A percentile compares a stretch with the other conserved stretches of the same genome.
Conservation (phyloP, 2,113 vertebrate genomes). For the Nanorana parkeri region DNA sequence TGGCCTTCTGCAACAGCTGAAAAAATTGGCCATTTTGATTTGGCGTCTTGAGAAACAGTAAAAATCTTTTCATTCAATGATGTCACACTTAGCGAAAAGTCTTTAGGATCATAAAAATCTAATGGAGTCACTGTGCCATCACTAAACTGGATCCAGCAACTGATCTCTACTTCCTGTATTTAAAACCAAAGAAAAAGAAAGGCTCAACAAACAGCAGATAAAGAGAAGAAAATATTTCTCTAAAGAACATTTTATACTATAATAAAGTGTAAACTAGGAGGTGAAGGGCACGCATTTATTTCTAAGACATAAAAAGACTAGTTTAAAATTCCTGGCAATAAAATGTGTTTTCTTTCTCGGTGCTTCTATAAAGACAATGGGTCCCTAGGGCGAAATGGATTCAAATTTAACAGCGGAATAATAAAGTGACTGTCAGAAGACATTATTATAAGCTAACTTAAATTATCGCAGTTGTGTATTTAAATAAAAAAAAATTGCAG, state of each 20-base stretch:
- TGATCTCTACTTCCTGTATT: slow-evolving; percentile 85
- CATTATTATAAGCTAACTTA: slow-evolving; percentile 60
- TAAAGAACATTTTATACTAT: slow-evolving; percentile 21
- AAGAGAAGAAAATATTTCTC: not conserved
- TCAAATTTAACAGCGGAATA: slow-evolving; percentile 56
- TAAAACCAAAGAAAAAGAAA: slow-evolving; percentile 11
- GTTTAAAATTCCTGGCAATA: slow-evolving; percentile 52
- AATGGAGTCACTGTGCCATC: slow-evolving; percentile 88
- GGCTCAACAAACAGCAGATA: not conserved
- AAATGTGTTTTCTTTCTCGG: slow-evolving; percentile 60
- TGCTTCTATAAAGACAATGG: slow-evolving; percentile 60
- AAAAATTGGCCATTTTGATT: slow-evolving; percentile 73
- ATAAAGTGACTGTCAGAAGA: slow-evolving; percentile 64
- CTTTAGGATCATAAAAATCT: slow-evolving; percentile 85
- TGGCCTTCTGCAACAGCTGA: slow-evolving; percentile 85
- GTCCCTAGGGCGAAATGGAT: slow-evolving; percentile 57
- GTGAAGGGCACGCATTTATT: slow-evolving; percentile 56
- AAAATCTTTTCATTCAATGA: slow-evolving; percentile 88
- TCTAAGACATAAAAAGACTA: slow-evolving; percentile 35
- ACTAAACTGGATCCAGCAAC: slow-evolving; percentile 92
- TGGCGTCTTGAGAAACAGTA: slow-evolving; percentile 78
- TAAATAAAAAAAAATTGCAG: slow-evolving; percentile 50
- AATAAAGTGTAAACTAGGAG: slow-evolving; percentile 50
- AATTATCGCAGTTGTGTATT: slow-evolving; percentile 57
- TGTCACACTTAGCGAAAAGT: slow-evolving; percentile 79